Evolutionary conservation across 2,888 invertebrate species (phyloP).

Genomic region (Deilephila elpenor): DNA sequence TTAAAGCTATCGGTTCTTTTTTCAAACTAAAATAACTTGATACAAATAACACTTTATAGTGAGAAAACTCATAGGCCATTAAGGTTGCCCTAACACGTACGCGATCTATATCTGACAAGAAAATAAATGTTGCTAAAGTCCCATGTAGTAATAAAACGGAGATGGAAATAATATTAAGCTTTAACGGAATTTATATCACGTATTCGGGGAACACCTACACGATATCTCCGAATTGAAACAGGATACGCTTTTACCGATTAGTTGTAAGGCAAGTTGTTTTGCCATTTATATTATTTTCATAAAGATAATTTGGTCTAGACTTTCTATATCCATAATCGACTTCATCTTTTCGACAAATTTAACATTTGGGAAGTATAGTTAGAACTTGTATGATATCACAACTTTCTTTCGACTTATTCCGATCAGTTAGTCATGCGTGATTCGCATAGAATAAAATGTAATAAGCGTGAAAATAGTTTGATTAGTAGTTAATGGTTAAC

Average conservation of each 20-base stretch:
- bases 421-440: background rate
- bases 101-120: slow-evolving; percentile 24
- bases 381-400: too few relatives aligned
- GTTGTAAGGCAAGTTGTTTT: background rate
- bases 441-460: background rate
- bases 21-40: background rate
- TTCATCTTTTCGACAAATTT: background rate
- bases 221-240: background rate
- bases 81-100: slow-evolving; percentile 8
- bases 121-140: slow-evolving; percentile 4
- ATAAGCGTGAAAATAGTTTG: background rate
- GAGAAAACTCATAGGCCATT: slow-evolving; percentile 8
- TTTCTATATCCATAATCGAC: background rate
- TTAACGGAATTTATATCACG: background rate
- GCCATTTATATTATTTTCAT: background rate
- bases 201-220: slow-evolving; percentile 5
- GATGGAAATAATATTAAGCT: slow-evolving; percentile 7
- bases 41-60: background rate
- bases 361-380: too few relatives aligned
- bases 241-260: background rate
- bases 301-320: background rate
- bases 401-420: too few relatives aligned
- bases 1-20: background rate
- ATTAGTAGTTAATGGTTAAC: background rate
- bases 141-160: background rate